phyloP scores from a whole-genome alignment of 2,797 vertebrate genomes.

The Falco biarmicus region DNA sequence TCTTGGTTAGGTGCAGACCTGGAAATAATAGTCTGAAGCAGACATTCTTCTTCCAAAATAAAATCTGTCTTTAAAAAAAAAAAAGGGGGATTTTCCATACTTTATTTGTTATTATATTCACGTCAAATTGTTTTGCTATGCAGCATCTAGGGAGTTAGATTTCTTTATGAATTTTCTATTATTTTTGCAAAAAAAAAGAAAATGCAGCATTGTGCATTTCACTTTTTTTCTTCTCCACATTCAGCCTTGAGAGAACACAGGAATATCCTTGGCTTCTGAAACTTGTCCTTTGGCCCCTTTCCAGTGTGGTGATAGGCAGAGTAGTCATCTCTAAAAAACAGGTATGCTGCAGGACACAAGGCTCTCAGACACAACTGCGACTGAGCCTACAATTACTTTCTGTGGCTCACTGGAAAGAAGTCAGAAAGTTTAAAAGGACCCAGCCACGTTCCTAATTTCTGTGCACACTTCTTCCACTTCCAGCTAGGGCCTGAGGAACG shows the following conservation, averaged over 20 bases:
- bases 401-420: background rate
- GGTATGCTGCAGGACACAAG: background rate
- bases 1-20: slow-evolving; percentile 29
- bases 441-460: background rate
- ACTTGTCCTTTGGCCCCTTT: background rate
- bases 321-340: background rate
- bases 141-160: slow-evolving; percentile 55
- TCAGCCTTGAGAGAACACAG: background rate
- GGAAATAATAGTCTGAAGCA: slow-evolving; percentile 63
- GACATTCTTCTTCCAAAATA: slow-evolving; percentile 51
- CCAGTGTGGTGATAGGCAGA: background rate
- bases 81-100: slow-evolving; percentile 31
- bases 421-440: background rate
- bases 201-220: background rate
- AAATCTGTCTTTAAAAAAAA: slow-evolving; percentile 57
- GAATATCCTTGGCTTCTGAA: background rate
- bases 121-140: slow-evolving; percentile 58
- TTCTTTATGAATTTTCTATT: slow-evolving; percentile 52
- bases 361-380: background rate
- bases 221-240: background rate
- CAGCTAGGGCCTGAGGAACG: background rate
- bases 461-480: background rate
- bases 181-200: slow-evolving; percentile 7
- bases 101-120: slow-evolving; percentile 56
- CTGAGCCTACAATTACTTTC: background rate